Base-by-base conservation (phyloP, 2,888 invertebrate genomes). In the Tenthredo amoena region DNA sequence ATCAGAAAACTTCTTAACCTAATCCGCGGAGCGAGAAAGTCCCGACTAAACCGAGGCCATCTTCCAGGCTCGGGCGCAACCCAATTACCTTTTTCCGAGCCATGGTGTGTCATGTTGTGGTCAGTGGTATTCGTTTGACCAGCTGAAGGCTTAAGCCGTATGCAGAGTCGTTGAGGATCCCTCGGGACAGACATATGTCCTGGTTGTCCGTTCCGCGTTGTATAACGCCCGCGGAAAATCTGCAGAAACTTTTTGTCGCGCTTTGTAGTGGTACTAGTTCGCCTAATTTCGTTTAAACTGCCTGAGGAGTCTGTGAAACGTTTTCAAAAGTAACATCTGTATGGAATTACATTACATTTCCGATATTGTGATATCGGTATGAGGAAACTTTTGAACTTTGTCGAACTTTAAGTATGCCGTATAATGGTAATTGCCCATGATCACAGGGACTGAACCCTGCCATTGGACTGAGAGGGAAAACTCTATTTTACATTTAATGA, bases 1-100 rank as follows among this genome's bases (percentile, higher is more conserved):
- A 91, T 90, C 88, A 89, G 87, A 89, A 90, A 90, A 90, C 88
- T 89, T 90, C 86, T 85, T 88, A 89, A 90, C 89, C 89, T 86
- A 88, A 89, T 90, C 86, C 68, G 2, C 34, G 21, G 37, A 47
- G 68, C 65, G 43, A 83, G 83, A 71, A 83, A 83, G 65, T 71
- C 83, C 43, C 15, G 71, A 37, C 26, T 68, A 71, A 71, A 83
- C 68, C 65, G 68, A 12, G 31, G 47, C 68, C 68, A 68, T 83
- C 83, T 68, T 71, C 55, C 47, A n/a, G 26, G 83, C 83, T 65
- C 62, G 62, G 21, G 68, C 68, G 31, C 68, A 83, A 83, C 68
- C 83, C 83, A 83, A 83, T 83, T 83, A 83, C 83, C 83, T 68
- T 68, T 83, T 83, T 83, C 50, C 83, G 18, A 43, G 43, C 68